These are phyloP conservation scores for Dolichallabes microphthalmus DNA, from an alignment of 2,113 vertebrate genomes.

Conservation along the genomic window DNA sequence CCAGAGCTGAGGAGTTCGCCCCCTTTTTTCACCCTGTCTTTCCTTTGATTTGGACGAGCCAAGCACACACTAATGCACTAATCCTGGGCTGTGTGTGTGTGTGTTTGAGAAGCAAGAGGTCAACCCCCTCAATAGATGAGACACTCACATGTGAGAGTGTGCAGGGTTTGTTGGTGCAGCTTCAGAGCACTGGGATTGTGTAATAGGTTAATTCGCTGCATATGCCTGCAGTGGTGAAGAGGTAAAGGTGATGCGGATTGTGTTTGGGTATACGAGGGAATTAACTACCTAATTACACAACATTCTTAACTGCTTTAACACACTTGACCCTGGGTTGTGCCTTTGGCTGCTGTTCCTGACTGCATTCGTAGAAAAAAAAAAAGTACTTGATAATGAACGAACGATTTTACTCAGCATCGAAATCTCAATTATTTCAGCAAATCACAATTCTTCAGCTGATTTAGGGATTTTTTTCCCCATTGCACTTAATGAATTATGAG, in stretches of 20 bases:
- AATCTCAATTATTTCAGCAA: no score
- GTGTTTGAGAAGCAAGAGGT: background rate
- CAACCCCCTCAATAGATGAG: background rate
- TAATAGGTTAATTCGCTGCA: slow-evolving; percentile 45
- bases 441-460: background rate
- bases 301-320: slow-evolving; percentile 39
- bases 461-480: background rate
- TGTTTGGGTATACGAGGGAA: slow-evolving; percentile 26
- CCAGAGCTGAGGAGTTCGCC: slow-evolving; percentile 40
- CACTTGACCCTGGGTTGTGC: slow-evolving; percentile 40
- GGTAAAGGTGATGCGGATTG: slow-evolving; percentile 41
- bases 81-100: slow-evolving; percentile 26
- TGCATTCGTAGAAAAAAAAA: slow-evolving; percentile 3
- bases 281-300: slow-evolving; percentile 46
- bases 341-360: slow-evolving; percentile 23
- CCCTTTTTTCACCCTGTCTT: slow-evolving; percentile 13
- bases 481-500: background rate
- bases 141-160: slow-evolving; percentile 38
- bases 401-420: background rate
- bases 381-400: background rate
- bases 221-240: slow-evolving; percentile 36
- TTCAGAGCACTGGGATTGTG: slow-evolving; percentile 50
- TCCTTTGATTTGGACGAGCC: slow-evolving; percentile 43
- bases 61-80: slow-evolving; percentile 24
- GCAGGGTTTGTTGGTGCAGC: slow-evolving; percentile 45